These are phyloP conservation scores for Mesitornis unicolor DNA, from an alignment of 2,113 vertebrate genomes.

Conservation along the genomic window DNA sequence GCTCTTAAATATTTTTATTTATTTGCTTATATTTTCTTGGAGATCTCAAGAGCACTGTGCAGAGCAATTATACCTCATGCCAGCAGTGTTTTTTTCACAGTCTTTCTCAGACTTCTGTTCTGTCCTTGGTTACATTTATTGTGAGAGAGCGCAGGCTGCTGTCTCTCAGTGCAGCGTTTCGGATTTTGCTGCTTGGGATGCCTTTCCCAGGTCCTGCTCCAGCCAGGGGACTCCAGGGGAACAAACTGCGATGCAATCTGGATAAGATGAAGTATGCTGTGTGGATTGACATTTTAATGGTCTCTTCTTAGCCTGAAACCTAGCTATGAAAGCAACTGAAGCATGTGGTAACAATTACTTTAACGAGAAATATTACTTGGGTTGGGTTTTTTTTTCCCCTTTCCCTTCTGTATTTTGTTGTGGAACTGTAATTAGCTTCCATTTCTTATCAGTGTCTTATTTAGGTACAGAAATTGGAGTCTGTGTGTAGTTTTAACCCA, in stretches of 20 bases:
- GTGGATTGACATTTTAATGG: background rate
- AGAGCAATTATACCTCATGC: background rate
- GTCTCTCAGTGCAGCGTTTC: background rate
- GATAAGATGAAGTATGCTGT: background rate
- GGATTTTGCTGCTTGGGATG: background rate
- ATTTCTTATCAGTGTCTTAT: background rate
- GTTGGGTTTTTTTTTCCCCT: background rate
- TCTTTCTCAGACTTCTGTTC: background rate
- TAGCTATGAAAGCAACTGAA: background rate
- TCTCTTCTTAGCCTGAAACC: background rate
- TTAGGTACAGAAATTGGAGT: background rate
- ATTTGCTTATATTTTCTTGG: background rate
- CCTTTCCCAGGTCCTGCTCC: background rate
- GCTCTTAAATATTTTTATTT: background rate
- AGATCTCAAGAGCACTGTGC: background rate
- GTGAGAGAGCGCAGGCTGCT: background rate
- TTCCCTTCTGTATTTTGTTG: background rate
- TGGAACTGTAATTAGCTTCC: background rate
- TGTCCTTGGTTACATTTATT: background rate
- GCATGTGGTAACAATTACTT: background rate
- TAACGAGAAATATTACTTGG: background rate
- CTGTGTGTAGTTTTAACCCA: background rate
- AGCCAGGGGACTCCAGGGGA: background rate
- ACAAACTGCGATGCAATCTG: background rate
- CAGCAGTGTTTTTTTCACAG: background rate